A percentile compares a stretch with the other conserved stretches of the same genome.
Evolutionary conservation across 2,113 vertebrate species (phyloP).

Genomic region (Upupa epops): DNA sequence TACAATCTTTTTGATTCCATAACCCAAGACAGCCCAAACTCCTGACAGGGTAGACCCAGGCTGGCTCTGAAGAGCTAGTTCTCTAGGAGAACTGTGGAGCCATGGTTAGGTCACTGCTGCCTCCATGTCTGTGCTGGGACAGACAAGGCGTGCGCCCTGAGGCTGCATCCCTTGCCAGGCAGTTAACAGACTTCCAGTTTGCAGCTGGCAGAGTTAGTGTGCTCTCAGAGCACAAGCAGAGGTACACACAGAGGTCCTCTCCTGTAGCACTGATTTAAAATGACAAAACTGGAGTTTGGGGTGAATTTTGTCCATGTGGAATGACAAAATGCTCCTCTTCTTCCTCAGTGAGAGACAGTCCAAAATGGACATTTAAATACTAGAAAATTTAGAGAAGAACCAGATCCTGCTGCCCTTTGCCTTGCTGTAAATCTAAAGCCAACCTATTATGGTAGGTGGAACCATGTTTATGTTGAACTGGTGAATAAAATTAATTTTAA

Average conservation of each 20-base stretch:
- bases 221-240: rapidly evolving
- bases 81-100: neutral
- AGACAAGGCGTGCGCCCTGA: neutral
- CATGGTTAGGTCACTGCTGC: neutral
- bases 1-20: no score
- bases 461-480: neutral
- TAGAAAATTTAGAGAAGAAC: neutral
- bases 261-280: neutral
- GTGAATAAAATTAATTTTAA: neutral
- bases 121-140: rapidly evolving
- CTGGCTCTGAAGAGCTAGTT: no score
- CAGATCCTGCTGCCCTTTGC: neutral
- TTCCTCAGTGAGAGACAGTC: neutral
- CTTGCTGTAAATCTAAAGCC: neutral
- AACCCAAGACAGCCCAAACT: no score
- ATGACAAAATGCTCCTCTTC: neutral
- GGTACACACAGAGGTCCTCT: neutral
- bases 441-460: neutral
- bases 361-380: neutral
- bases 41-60: neutral
- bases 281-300: neutral
- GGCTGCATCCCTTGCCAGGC: neutral
- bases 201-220: neutral
- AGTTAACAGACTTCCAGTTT: no score
- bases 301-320: neutral